Conservation (phyloP, 2,888 invertebrate species). For the Malachius bipustulatus region DNA sequence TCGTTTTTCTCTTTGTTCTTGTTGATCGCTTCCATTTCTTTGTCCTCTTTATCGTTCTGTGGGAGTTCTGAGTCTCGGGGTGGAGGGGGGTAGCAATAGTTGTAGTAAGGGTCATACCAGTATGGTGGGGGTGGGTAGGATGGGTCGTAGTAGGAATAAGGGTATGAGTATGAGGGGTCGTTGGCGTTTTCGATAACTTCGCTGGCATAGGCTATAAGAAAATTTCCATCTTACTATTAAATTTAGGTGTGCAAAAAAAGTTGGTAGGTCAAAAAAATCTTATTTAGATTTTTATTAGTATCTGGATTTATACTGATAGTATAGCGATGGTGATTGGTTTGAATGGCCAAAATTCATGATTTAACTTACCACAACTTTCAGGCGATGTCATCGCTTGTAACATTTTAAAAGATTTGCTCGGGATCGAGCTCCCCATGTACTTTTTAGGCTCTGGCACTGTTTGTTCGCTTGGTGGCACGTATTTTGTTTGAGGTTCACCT, state of each 20-base stretch:
- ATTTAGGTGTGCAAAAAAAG: slow-evolving; percentile 15
- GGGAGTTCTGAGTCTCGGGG: slow-evolving; percentile 13
- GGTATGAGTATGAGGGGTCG: slow-evolving; percentile 29
- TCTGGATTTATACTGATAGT: too few species aligned
- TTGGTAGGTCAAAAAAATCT: slow-evolving; percentile 23
- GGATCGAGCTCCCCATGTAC: slow-evolving; percentile 67
- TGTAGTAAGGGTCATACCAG: slow-evolving; percentile 22
- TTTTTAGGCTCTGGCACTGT: slow-evolving; percentile 57
- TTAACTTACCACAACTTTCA: slow-evolving; percentile 51
- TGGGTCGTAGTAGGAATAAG: slow-evolving; percentile 27
- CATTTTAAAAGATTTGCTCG: slow-evolving; percentile 67
- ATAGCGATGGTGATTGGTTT: too few species aligned
- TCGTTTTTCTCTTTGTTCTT: slow-evolving; percentile 6
- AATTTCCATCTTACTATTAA: slow-evolving; percentile 15
- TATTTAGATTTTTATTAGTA: slow-evolving; percentile 5
- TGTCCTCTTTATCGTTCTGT: slow-evolving; percentile 10
- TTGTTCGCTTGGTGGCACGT: slow-evolving; percentile 53
- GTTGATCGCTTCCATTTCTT: slow-evolving; percentile 13
- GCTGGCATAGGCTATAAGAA: slow-evolving; percentile 37
- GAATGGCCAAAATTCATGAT: too few species aligned
- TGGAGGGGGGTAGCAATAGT: slow-evolving; percentile 21
- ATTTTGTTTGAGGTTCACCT: slow-evolving; percentile 27
- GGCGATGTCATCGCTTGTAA: slow-evolving; percentile 68
- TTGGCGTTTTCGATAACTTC: slow-evolving; percentile 29
- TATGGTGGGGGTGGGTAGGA: slow-evolving; percentile 27